Evolutionary conservation across 2,888 invertebrate genomes (phyloP).

Genomic region (Pterostichus niger): DNA sequence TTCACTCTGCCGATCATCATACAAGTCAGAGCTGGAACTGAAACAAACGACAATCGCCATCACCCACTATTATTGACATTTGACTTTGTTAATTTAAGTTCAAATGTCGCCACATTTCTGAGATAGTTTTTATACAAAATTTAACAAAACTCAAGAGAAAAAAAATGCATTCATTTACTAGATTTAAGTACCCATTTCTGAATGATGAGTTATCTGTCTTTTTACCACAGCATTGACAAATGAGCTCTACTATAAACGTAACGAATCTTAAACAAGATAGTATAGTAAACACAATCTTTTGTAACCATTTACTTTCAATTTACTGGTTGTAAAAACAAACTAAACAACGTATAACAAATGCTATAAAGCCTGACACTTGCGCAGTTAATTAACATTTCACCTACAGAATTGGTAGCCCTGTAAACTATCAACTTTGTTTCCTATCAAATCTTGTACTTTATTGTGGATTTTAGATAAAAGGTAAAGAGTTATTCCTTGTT

Average conservation of each 20-base stretch:
- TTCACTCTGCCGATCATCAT: background rate
- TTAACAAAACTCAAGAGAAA: too few relatives aligned
- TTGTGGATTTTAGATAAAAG: background rate
- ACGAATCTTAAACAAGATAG: background rate
- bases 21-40: background rate
- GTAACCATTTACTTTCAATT: background rate
- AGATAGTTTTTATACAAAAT: too few relatives aligned
- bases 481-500: background rate
- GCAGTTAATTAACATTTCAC: constrained; percentile 16
- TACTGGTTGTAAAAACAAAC: background rate
- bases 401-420: background rate
- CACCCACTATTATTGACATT: background rate
- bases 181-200: too few relatives aligned
- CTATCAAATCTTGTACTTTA: background rate
- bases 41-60: background rate
- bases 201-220: too few relatives aligned
- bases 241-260: too few relatives aligned
- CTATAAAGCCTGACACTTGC: constrained; percentile 16
- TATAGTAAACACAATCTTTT: background rate
- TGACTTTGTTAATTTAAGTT: background rate
- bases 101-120: too few relatives aligned
- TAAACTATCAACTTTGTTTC: constrained; percentile 28
- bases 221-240: too few relatives aligned
- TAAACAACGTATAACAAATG: background rate
- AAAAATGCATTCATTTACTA: too few relatives aligned